Evolutionary conservation across 2,797 vertebrate genomes (phyloP).

Genomic region (Anabas testudineus): DNA sequence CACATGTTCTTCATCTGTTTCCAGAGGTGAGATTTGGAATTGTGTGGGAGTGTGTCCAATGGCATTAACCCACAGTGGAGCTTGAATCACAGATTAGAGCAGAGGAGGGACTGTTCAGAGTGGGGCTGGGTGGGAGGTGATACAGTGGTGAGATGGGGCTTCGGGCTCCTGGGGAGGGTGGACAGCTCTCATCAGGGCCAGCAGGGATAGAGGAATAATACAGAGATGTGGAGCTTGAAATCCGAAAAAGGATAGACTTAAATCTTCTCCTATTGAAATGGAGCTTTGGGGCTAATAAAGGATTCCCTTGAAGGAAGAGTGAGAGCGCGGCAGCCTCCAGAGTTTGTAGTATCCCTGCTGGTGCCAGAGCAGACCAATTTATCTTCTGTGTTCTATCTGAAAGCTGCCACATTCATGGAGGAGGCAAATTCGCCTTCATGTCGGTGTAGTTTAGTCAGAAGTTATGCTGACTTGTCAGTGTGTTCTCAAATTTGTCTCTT

Average conservation of each 20-base stretch:
- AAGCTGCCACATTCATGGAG: conserved; percentile 47
- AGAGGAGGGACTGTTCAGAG: conserved; percentile 65
- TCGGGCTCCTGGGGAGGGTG: conserved; percentile 64
- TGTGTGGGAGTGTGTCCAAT: conserved; percentile 83
- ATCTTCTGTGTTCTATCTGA: conserved; percentile 52
- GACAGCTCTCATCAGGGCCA: conserved; percentile 73
- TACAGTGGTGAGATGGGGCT: conserved; percentile 65
- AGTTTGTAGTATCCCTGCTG: conserved; percentile 63
- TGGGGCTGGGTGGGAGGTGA: conserved; percentile 75
- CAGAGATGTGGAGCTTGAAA: conserved; percentile 71
- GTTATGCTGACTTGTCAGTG: conserved; percentile 51
- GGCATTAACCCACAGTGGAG: conserved; percentile 82
- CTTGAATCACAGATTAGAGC: conserved; percentile 76
- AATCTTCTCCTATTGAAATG: conserved; percentile 70
- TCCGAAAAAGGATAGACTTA: conserved; percentile 71
- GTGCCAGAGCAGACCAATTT: conserved; percentile 58
- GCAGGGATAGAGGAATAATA: conserved; percentile 70
- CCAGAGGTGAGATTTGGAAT: conserved; percentile 75
- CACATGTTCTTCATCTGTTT: conserved; percentile 73
- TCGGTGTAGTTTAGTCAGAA: conserved; percentile 46
- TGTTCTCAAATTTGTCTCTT: conserved; percentile 58
- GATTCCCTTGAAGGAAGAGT: conserved; percentile 71
- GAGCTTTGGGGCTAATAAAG: conserved; percentile 76
- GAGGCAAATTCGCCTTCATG: conserved; percentile 52
- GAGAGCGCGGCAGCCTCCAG: conserved; percentile 59